Conservation (phyloP, 2,113 vertebrate genomes). For the Todiramphus chloris region DNA sequence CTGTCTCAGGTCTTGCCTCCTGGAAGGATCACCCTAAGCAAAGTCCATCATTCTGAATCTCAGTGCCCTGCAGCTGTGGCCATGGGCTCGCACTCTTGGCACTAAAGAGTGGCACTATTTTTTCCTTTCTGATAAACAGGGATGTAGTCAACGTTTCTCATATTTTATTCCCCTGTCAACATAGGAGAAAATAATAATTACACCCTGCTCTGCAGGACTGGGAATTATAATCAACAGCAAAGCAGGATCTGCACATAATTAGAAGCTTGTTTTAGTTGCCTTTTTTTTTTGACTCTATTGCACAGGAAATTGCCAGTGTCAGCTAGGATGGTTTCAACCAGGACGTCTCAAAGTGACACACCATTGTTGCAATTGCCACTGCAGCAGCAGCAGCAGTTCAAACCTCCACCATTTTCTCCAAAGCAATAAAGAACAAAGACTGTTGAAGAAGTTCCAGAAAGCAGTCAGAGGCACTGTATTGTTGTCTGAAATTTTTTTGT, state of each 20-base stretch:
- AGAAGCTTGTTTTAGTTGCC: constrained; percentile 20
- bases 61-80: neutral
- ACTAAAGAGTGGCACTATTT: neutral
- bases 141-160: neutral
- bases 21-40: neutral
- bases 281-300: neutral
- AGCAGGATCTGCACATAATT: constrained; percentile 40
- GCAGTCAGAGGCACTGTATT: neutral
- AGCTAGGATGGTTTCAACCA: neutral
- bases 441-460: neutral
- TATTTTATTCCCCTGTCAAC: constrained; percentile 30
- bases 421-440: neutral
- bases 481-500: neutral
- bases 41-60: neutral
- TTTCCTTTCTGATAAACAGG: neutral
- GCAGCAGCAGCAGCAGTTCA: neutral
- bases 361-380: neutral
- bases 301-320: neutral
- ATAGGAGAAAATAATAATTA: constrained; percentile 51
- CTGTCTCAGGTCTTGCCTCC: neutral
- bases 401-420: neutral
- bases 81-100: neutral
- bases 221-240: constrained; percentile 53
- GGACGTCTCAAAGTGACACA: neutral
- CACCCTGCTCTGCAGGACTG: constrained; percentile 21